Evolutionary conservation across 2,888 invertebrate genomes (phyloP), one percentile per base, ranked within the genome.

Genomic region (Isotomurus palustris): DNA sequence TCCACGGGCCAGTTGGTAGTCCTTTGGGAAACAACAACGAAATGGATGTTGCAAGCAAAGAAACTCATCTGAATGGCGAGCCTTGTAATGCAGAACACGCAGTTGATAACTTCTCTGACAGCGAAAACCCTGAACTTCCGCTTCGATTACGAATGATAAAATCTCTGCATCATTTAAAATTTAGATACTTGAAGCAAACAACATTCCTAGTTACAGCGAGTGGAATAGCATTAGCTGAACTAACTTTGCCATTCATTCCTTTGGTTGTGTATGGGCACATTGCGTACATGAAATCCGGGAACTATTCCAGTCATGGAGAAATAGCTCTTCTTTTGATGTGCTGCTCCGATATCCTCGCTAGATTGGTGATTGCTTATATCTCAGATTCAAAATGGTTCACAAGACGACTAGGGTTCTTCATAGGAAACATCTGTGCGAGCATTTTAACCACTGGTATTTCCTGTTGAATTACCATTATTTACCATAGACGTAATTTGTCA

Each of bases 191-290:
- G 36, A 48, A 56, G 53, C 60, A 51, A 32, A 49, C 14, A 45
- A 49, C 22, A 12, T 67, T 67, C 47, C 35, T 65, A 2, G 65
- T 67, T 24, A 64, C 67, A 64, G 59, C 59, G 1, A 25, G 57
- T 29, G 56, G 61, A 25, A 56, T 58, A 47, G 53, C 59, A 10
- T 22, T 67, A n/a, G 52, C 56, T 5, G 51, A 60, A 4, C 48
- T 69, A 14, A 48, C 53, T n/a, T 40, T 65, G 22, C 65, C 60
- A 4, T 65, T 53, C 43, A 64, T 64, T 41, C 67, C 69, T 2
- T 8, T 66, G 24, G 51, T 65, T 52, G 48, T 67, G 8, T 64
- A 60, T 32, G 55, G 56, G 19, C 58, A 67, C 43, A 44, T 67
- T 1, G 48, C 14, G 25, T 17, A 32, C 12, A 27, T 35, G 8